Evolutionary conservation across 2,888 invertebrate genomes (phyloP).

Genomic region (Bimastos eiseni): DNA sequence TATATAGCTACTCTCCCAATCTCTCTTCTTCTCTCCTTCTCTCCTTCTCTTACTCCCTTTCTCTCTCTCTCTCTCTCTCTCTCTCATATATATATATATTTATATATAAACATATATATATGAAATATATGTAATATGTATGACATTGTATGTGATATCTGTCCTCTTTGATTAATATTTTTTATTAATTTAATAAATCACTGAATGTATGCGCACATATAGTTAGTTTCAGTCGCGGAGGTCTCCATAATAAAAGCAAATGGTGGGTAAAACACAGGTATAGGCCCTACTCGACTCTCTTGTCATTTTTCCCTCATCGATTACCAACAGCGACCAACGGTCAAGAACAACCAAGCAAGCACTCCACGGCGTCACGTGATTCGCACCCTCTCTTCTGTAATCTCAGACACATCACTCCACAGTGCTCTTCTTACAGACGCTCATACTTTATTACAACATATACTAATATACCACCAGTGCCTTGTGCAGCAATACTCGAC

Average conservation of each 20-base stretch:
- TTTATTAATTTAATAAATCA: no score
- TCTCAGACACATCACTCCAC: not conserved
- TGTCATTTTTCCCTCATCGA: not conserved
- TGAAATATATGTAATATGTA: no score
- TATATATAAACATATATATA: no score
- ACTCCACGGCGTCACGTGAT: not conserved
- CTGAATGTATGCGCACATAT: not conserved
- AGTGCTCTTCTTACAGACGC: not conserved
- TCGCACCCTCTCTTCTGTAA: not conserved
- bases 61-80: not conserved
- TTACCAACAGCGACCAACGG: not conserved
- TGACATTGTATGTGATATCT: no score
- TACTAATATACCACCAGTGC: not conserved
- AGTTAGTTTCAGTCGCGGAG: not conserved
- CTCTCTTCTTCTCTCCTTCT: not conserved
- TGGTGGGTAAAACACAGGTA: conserved; percentile 2
- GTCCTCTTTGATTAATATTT: not conserved
- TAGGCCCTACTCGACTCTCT: not conserved
- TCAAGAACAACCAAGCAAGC: not conserved
- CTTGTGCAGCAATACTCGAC: not conserved
- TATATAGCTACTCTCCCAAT: no score
- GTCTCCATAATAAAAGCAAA: not conserved
- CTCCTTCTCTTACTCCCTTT: not conserved
- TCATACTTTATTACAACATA: no score
- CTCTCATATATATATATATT: no score